Evolutionary conservation across 2,113 vertebrate genomes (phyloP).

Genomic region (Propithecus coquereli): DNA sequence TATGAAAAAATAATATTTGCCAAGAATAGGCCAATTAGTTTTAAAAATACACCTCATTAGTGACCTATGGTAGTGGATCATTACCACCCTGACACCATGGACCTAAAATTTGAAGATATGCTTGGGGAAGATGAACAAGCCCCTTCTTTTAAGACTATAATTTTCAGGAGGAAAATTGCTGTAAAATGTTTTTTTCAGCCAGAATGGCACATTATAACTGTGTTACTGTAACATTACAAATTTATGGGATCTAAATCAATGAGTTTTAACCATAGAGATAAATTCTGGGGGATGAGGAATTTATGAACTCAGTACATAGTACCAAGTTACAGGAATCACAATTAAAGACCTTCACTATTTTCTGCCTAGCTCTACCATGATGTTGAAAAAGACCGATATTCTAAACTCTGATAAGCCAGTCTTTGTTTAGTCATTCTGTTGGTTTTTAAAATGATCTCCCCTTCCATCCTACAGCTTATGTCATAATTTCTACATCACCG

Average conservation of each 20-base stretch:
- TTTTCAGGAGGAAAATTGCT: constrained; percentile 18
- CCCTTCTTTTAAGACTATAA: neutral
- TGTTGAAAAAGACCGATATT: neutral
- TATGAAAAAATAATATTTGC: neutral
- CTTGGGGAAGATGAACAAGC: neutral
- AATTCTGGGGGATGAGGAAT: constrained; percentile 36
- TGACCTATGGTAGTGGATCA: neutral
- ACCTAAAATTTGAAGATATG: neutral
- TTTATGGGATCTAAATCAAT: constrained; percentile 55
- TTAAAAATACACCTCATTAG: neutral
- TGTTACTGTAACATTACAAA: neutral
- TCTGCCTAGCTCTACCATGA: neutral
- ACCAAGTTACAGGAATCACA: constrained; percentile 25
- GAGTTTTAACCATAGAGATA: constrained; percentile 47
- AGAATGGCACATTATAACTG: neutral
- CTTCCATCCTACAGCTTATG: neutral
- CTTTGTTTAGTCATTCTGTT: constrained; percentile 17
- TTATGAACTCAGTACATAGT: neutral
- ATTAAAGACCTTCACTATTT: neutral
- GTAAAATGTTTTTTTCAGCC: constrained; percentile 35
- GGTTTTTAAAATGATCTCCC: neutral
- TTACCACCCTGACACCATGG: neutral
- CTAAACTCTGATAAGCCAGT: neutral
- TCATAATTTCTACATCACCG: neutral
- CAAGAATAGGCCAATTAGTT: neutral